Evolutionary conservation across 2,888 invertebrate species (phyloP).

Genomic region (Lacanobia wlatinum): DNA sequence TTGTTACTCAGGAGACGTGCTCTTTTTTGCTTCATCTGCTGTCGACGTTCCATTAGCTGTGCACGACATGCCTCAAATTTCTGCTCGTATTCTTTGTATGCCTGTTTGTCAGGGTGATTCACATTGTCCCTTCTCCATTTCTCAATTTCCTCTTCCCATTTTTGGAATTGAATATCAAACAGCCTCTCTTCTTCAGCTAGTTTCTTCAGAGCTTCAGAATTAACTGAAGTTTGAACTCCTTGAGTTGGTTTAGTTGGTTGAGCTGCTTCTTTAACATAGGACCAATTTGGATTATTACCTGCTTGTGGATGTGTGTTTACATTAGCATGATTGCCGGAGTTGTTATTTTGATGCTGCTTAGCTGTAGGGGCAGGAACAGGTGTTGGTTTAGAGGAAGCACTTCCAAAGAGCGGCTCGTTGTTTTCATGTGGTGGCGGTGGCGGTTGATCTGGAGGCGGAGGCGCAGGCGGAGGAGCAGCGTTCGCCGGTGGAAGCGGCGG

Average conservation of each 20-base stretch:
- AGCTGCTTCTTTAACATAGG: constrained; percentile 69
- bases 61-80: constrained; percentile 96
- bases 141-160: constrained; percentile 98
- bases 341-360: constrained; percentile 60
- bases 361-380: constrained; percentile 69
- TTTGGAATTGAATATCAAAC: constrained; percentile 96
- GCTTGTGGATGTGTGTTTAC: constrained; percentile 64
- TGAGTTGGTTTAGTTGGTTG: constrained; percentile 52
- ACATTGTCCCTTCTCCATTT: constrained; percentile 98
- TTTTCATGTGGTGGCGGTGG: constrained; percentile 84
- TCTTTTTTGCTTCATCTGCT: constrained; percentile 94
- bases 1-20: constrained; percentile 74
- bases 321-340: constrained; percentile 64
- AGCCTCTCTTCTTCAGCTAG: constrained; percentile 94
- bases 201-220: constrained; percentile 83
- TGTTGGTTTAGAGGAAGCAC: constrained; percentile 60
- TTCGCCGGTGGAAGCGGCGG: constrained; percentile 78
- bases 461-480: constrained; percentile 74
- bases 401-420: constrained; percentile 82
- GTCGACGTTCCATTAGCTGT: constrained; percentile 94
- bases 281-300: constrained; percentile 79
- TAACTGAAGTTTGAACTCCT: constrained; percentile 65
- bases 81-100: constrained; percentile 96
- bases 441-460: constrained; percentile 75
- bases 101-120: constrained; percentile 97